Percentiles rank a stretch among this genome's conserved stretches.
Evolutionary conservation across 2,888 invertebrate genomes (phyloP).

Genomic region (Tachina lurida): DNA sequence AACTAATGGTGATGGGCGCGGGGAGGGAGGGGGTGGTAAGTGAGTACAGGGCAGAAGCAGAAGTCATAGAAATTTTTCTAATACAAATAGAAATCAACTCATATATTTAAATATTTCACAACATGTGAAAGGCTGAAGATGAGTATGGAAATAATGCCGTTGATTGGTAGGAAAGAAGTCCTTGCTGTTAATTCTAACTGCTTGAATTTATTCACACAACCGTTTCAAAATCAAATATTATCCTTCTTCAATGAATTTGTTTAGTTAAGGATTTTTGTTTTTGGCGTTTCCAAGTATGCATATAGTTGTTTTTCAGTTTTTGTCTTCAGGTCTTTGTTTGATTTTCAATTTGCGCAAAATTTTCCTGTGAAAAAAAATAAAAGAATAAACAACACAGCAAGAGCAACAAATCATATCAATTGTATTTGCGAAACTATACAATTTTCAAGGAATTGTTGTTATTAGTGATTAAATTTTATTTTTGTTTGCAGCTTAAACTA

Average conservation of each 20-base stretch:
- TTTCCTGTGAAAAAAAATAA: not conserved
- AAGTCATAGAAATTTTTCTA: conserved; percentile 47
- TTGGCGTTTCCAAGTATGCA: conserved; percentile 66
- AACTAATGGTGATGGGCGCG: not conserved
- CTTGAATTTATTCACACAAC: not conserved
- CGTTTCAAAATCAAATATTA: conserved; percentile 35
- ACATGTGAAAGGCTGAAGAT: not conserved
- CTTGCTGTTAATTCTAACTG: conserved; percentile 39
- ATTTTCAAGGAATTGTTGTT: conserved; percentile 34
- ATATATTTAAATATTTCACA: not conserved
- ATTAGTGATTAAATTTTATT: conserved; percentile 58
- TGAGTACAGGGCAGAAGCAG: not conserved
- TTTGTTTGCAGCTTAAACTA: not conserved
- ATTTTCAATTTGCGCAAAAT: conserved; percentile 57
- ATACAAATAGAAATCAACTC: conserved; percentile 40
- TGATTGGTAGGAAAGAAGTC: conserved; percentile 43
- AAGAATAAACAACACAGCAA: not conserved
- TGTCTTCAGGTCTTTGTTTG: conserved; percentile 59
- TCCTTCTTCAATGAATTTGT: conserved; percentile 52
- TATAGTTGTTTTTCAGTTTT: conserved; percentile 35
- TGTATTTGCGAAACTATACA: conserved; percentile 25
- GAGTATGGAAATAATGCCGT: conserved; percentile 22
- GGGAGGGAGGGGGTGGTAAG: no score
- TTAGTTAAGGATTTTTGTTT: conserved; percentile 60
- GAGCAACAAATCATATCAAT: not conserved